Conservation (phyloP, 2,888 invertebrate species). For the Blastobasis lacticolella region DNA sequence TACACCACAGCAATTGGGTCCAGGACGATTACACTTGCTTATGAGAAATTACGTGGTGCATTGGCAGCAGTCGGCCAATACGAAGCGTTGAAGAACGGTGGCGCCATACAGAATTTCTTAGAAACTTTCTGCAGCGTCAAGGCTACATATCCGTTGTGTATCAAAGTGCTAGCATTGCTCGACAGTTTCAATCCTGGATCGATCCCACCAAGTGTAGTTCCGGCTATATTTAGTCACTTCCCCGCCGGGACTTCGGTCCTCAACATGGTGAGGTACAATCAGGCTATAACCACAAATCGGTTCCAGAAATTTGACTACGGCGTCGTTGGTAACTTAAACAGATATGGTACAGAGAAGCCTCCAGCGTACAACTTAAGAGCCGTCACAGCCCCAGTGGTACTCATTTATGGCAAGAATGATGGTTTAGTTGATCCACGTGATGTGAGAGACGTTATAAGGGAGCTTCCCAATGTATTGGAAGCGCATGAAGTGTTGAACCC, state of each 20-base stretch:
- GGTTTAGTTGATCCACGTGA: slow-evolving; percentile 76
- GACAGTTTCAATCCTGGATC: slow-evolving; percentile 41
- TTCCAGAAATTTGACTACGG: slow-evolving; percentile 53
- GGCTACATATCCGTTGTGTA: slow-evolving; percentile 29
- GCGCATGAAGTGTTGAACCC: slow-evolving; percentile 70
- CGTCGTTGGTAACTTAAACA: slow-evolving; percentile 25
- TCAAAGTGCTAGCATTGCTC: slow-evolving; percentile 19
- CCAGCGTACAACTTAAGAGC: slow-evolving; percentile 40
- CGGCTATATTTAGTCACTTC: slow-evolving; percentile 35
- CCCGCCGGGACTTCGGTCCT: slow-evolving; percentile 43
- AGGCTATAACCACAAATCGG: slow-evolving; percentile 24
- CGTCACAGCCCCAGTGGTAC: slow-evolving; percentile 34
- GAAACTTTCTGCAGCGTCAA: slow-evolving; percentile 37
- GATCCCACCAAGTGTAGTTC: slow-evolving; percentile 30
- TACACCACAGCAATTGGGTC: slow-evolving; percentile 34
- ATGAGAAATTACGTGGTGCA: slow-evolving; percentile 20
- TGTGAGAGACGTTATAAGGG: slow-evolving; percentile 61
- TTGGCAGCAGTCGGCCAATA: slow-evolving; percentile 24
- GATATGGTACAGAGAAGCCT: slow-evolving; percentile 35
- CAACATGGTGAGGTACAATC: slow-evolving; percentile 46
- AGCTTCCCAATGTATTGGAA: slow-evolving; percentile 72
- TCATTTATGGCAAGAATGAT: slow-evolving; percentile 53
- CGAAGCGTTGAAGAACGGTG: slow-evolving; percentile 39
- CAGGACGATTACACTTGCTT: slow-evolving; percentile 16
- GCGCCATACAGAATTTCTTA: slow-evolving; percentile 30